Conservation (phyloP, 2,888 invertebrate genomes). For the Chymomyza fuscimana region DNA sequence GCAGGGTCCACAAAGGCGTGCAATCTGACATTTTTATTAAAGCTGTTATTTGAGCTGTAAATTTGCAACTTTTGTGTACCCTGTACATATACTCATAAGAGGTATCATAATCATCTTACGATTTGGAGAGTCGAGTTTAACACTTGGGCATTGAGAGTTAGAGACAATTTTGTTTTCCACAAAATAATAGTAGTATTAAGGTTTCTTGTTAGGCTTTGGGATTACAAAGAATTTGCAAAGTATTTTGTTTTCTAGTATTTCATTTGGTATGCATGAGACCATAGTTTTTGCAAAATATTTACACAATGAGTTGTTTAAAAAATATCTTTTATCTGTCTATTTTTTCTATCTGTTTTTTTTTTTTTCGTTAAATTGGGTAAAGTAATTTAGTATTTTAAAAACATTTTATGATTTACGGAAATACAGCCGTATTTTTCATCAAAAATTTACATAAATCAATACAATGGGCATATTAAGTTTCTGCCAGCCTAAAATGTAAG, state of each 20-base stretch:
- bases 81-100: not conserved
- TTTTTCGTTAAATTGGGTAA: too few species aligned
- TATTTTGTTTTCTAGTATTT: too few species aligned
- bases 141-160: not conserved
- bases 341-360: too few species aligned
- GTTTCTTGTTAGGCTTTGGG: not conserved
- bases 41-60: not conserved
- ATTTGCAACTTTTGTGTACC: not conserved
- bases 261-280: not conserved
- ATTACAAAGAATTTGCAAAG: not conserved
- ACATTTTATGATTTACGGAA: too few species aligned
- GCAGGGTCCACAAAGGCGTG: not conserved
- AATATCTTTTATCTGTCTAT: not conserved
- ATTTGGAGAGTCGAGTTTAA: not conserved
- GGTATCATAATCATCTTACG: not conserved
- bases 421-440: too few species aligned
- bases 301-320: not conserved
- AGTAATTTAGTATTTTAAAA: too few species aligned
- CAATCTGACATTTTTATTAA: not conserved
- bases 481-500: too few species aligned
- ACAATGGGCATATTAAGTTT: too few species aligned
- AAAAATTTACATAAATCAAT: too few species aligned
- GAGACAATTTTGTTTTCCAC: not conserved
- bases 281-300: not conserved
- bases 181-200: not conserved